Conservation (phyloP, 2,113 vertebrate genomes). For the Cariama cristata region DNA sequence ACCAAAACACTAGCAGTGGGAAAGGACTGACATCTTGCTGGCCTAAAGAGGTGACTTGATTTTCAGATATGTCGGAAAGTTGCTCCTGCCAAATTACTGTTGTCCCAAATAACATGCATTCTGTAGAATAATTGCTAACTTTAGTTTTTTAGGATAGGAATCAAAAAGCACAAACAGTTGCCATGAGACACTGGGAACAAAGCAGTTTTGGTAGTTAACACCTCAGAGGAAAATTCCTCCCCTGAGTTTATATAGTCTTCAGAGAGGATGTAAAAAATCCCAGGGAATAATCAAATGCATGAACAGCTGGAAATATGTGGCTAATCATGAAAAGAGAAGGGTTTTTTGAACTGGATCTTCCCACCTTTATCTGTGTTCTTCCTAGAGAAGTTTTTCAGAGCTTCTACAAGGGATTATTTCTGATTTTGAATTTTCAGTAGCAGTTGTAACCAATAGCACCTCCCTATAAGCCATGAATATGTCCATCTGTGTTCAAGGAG, state of each 20-base stretch:
- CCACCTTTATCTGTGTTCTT: background rate
- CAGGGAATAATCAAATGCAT: background rate
- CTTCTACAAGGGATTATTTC: background rate
- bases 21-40: background rate
- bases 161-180: background rate
- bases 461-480: background rate
- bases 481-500: background rate
- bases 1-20: background rate
- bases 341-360: background rate
- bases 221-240: background rate
- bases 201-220: background rate
- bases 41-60: background rate
- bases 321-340: background rate
- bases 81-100: background rate
- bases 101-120: background rate
- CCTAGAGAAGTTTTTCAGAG: background rate
- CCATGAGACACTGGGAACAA: background rate
- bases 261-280: background rate
- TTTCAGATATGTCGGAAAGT: background rate
- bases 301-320: background rate
- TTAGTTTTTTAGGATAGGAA: background rate
- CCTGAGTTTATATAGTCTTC: background rate
- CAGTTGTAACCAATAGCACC: background rate
- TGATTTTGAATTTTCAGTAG: background rate
- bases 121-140: background rate